Conservation (phyloP, 1,140 invertebrate species). For the Bombus affinis region DNA sequence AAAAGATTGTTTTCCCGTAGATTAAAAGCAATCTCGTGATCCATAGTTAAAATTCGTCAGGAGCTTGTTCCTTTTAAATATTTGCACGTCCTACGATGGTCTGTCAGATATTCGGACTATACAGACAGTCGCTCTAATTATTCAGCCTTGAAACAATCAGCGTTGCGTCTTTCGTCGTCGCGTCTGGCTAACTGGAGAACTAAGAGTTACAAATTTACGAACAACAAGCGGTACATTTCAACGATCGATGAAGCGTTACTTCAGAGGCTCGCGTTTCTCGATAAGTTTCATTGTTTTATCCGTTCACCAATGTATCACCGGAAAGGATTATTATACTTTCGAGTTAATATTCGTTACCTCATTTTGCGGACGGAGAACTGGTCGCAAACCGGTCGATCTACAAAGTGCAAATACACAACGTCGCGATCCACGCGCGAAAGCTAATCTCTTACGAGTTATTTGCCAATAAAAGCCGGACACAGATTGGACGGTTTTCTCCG, state of each 20-base stretch:
- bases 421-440: constrained; percentile 46
- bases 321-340: background rate
- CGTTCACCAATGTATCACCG: background rate
- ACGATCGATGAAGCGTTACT: background rate
- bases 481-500: background rate
- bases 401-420: constrained; percentile 50
- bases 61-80: background rate
- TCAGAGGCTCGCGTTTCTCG: background rate
- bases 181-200: background rate
- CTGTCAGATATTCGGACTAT: background rate
- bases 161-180: background rate
- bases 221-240: background rate
- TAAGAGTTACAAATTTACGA: background rate
- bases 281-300: background rate
- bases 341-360: constrained; percentile 11
- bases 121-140: too few species aligned
- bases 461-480: constrained; percentile 58
- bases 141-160: too few species aligned
- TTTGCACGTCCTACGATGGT: background rate
- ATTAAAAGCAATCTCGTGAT: background rate
- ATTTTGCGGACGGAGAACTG: background rate
- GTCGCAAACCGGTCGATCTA: constrained; percentile 11
- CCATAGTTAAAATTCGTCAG: background rate
- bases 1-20: background rate
- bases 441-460: constrained; percentile 44